Base-by-base conservation (phyloP, 2,113 vertebrate genomes). In the Forbesichthys agassizii region DNA sequence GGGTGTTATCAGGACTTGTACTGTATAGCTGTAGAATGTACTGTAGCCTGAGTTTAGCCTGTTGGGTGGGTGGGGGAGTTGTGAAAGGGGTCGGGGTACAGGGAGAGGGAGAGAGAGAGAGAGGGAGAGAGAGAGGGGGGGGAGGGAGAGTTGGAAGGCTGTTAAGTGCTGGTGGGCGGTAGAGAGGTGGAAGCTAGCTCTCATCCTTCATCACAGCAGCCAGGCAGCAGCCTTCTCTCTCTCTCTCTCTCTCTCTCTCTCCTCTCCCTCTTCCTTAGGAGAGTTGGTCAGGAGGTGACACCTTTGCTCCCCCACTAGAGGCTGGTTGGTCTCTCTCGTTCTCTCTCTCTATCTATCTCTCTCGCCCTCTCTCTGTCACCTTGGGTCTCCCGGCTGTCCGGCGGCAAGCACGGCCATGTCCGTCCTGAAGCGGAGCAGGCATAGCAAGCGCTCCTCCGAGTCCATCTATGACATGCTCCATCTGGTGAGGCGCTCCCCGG, bases 401-500 rank as follows among this genome's bases (percentile, higher is more conserved):
- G 51, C 33, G 27, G 8, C 11, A 64, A 27, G 49, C 61, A 76
- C 52, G 74, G 80, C 75, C 79, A 93, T 93, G 93, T 91, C 92
- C 48, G 84, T 89, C 67, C 87, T 93, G 65, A 93, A 92, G 85
- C 81, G 91, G 86, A 92, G 81, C 78, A 89, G 90, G 54, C 88
- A 87, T 68, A 86, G 90, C 68, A 93, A 88, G 84, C 88, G 89
- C 86, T 92, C 94, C 0, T 84, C 94, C 0, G 95, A 94, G 74
- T 95, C 94, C 33, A 69, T 95, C 57, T 91, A 92, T 84, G 93
- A 91, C 66, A 86, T 95, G 78, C 94, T 95, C 71, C 92, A 95
- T 83, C 88, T 95, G 96, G 96, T 97, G 93, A 96, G 95, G 90
- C 36, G 66, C 13, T 20, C 5, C 42, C 27, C 4, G 9, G 5